Evolutionary conservation across 1,140 invertebrate species (phyloP), one percentile per base, ranked within the genome.

Genomic region (Ips typographus): DNA sequence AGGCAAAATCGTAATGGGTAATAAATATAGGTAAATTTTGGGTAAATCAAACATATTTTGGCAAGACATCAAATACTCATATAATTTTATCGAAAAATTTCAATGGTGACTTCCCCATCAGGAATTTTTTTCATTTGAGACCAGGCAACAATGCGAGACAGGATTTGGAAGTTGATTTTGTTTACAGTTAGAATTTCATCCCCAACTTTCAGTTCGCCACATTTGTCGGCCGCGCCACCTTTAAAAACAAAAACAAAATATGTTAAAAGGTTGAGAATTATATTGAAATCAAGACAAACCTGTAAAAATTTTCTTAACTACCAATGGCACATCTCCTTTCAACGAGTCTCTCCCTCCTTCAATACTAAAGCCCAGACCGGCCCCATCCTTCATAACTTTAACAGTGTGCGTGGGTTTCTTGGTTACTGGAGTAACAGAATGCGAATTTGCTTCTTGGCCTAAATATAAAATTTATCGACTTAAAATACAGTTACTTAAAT

Each of bases 71-170:
- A 5, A 61, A 42, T 67, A 22, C 22, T 22, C 22, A 61, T 44
- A 36, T 4, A 65, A 63, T 53, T 55, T 77, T 75, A 77, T 77
- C 78, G 58, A 52, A 69, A 75, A 70, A 79, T 73, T 60, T 74
- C 73, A 57, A 79, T 74, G 52, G 56, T 85, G 51, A 93, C 90
- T 77, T 87, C 85, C 41, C 94, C 94, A 73, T 93, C 88, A 62
- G 92, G 90, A 64, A 96, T 79, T 72, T 93, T 91, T 80, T 96
- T 96, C 82, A 97, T 90, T 62, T 94, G 87, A 72, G 92, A 93
- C 95, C 95, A 97, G 44, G 93, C 94, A 82, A 96, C 94, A 67
- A 94, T 94, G 70, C 94, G 86, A 1, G 94, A 91, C 86, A 96
- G 91, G 53, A 86, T 86, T 62, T 89, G 88, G 69, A 95, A 89